Evolutionary conservation across 1,140 invertebrate species (phyloP).

Genomic region (Lasioglossum baleicum): DNA sequence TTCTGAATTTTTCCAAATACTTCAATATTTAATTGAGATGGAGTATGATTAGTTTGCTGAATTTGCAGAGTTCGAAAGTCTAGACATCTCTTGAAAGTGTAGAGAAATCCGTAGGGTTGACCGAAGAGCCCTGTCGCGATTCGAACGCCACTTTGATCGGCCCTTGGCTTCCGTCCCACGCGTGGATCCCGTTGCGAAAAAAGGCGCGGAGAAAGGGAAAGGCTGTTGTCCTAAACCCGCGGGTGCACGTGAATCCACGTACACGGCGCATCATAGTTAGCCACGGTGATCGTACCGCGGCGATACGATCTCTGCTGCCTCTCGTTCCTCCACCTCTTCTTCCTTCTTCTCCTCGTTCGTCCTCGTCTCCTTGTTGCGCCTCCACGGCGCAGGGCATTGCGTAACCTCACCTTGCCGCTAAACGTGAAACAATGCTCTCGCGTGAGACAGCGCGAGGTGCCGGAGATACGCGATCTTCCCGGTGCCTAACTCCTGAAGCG

Average conservation of each 20-base stretch:
- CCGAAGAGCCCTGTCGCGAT: too few species aligned
- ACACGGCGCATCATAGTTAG: slow-evolving; percentile 58
- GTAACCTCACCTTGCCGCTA: slow-evolving; percentile 74
- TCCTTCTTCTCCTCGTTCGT: neutral
- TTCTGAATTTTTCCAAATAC: too few species aligned
- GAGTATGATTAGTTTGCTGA: too few species aligned
- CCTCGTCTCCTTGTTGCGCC: slow-evolving; percentile 22
- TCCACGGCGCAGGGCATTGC: slow-evolving; percentile 60
- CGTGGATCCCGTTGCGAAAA: neutral
- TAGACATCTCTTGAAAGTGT: too few species aligned
- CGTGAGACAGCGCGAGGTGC: slow-evolving; percentile 66
- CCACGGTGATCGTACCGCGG: slow-evolving; percentile 51
- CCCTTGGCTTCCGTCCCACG: neutral
- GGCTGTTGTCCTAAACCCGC: slow-evolving; percentile 5
- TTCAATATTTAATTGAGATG: too few species aligned
- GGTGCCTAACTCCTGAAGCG: slow-evolving; percentile 52
- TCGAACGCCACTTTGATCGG: too few species aligned
- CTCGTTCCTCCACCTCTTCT: neutral
- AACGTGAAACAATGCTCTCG: slow-evolving; percentile 72
- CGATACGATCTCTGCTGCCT: slow-evolving; percentile 62
- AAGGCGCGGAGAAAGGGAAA: neutral
- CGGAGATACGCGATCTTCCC: slow-evolving; percentile 63
- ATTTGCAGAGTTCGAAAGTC: too few species aligned
- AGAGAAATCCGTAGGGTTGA: too few species aligned
- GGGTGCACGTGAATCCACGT: slow-evolving; percentile 22